phyloP scores from a whole-genome alignment of 2,888 invertebrate species.

The Conchocele bisecta region DNA sequence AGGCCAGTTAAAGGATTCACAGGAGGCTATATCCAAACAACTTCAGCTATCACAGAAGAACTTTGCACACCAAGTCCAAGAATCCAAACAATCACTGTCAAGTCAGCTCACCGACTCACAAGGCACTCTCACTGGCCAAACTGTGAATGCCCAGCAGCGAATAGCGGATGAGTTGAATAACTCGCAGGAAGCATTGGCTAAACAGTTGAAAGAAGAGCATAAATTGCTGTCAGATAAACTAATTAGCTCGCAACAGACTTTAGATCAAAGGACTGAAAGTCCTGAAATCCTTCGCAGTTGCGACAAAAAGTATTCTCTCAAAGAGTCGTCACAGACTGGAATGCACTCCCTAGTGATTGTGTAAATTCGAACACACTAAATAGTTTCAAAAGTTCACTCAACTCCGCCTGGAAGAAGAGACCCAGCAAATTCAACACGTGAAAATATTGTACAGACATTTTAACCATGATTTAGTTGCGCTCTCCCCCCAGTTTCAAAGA shows the following conservation, averaged over 20 bases:
- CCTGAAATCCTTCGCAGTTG: too few species aligned
- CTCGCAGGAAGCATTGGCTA: constrained; percentile 33
- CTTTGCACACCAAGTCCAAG: constrained; percentile 39
- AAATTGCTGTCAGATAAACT: constrained; percentile 44
- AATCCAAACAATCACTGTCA: constrained; percentile 36
- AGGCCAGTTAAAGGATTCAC: constrained; percentile 51
- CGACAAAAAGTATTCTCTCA: too few species aligned
- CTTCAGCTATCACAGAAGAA: constrained; percentile 34
- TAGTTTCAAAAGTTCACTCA: too few species aligned
- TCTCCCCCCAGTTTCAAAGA: too few species aligned
- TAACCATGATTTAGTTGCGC: too few species aligned
- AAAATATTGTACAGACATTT: too few species aligned
- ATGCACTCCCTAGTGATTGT: too few species aligned
- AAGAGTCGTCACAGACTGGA: too few species aligned
- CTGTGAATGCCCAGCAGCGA: constrained; percentile 22
- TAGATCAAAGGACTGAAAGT: constrained; percentile 45
- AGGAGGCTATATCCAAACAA: constrained; percentile 52
- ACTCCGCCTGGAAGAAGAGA: too few species aligned
- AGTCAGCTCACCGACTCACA: constrained; percentile 46
- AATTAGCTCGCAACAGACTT: constrained; percentile 30
- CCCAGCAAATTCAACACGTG: too few species aligned
- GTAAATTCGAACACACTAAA: too few species aligned
- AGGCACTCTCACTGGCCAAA: constrained; percentile 28
- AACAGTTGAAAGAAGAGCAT: constrained; percentile 49
- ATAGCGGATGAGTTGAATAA: constrained; percentile 45